These are phyloP conservation scores for Campoplex nolae DNA, from an alignment of 2,888 invertebrate genomes.

Conservation along the genomic window DNA sequence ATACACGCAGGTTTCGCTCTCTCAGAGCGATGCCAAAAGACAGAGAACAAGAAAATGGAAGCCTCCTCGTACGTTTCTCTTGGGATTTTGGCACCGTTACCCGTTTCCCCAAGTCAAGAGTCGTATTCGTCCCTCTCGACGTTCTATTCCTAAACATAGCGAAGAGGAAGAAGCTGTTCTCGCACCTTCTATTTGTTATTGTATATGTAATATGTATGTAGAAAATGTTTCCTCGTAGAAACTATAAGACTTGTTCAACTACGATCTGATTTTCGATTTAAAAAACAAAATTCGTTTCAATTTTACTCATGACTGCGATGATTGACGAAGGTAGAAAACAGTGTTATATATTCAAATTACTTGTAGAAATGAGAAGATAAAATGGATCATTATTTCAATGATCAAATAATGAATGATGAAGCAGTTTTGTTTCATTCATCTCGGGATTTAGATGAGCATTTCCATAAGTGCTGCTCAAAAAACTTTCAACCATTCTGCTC, in stretches of 20 bases:
- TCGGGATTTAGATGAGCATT: too few species aligned
- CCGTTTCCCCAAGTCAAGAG: conserved; percentile 57
- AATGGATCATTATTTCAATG: too few species aligned
- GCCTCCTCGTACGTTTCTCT: conserved; percentile 76
- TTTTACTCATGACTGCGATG: too few species aligned
- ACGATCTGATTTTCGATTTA: not conserved
- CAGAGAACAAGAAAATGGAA: conserved; percentile 67
- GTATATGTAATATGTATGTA: not conserved
- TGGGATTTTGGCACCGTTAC: conserved; percentile 82
- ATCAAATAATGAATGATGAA: too few species aligned
- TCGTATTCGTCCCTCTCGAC: conserved; percentile 68
- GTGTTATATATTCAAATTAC: too few species aligned
- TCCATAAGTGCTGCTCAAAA: too few species aligned
- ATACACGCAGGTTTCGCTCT: conserved; percentile 20
- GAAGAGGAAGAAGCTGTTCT: conserved; percentile 31
- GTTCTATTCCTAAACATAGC: conserved; percentile 76
- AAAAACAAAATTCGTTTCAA: not conserved
- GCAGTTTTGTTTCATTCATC: too few species aligned
- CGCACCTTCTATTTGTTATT: conserved; percentile 44
- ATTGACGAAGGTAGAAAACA: too few species aligned
- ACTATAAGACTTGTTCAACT: not conserved
- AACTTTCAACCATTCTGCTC: too few species aligned
- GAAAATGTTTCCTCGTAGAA: not conserved
- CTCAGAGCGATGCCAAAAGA: conserved; percentile 39
- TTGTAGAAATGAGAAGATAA: too few species aligned